These are phyloP conservation scores for Triplophysa bombifrons DNA, from an alignment of 2,797 vertebrate species.

Conservation along the genomic window DNA sequence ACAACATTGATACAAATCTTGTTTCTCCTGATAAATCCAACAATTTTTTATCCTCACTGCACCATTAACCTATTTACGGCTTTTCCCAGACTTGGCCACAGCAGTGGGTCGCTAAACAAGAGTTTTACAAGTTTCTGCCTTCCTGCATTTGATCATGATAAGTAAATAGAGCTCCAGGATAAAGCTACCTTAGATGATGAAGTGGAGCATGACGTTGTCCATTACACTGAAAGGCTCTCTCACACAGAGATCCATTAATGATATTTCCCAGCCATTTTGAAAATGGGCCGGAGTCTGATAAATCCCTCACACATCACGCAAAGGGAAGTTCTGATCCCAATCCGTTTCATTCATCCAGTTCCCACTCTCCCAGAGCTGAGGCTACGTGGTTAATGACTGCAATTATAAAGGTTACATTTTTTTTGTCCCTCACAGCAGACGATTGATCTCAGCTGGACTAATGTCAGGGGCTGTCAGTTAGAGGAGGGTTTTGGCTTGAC, in stretches of 20 bases:
- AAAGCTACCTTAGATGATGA: conserved; percentile 5
- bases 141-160: conserved; percentile 30
- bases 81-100: not conserved
- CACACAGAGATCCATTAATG: conserved; percentile 41
- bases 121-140: not conserved
- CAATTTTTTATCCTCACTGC: not conserved
- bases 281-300: conserved; percentile 18
- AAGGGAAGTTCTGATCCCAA: conserved; percentile 26
- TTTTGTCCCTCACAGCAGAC: conserved; percentile 49
- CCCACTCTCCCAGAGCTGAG: conserved; percentile 43
- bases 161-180: conserved; percentile 9
- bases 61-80: not conserved
- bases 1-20: too few relatives aligned
- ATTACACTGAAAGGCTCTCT: conserved; percentile 48
- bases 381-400: conserved; percentile 56
- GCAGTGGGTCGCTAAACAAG: not conserved
- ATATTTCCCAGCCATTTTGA: conserved; percentile 53
- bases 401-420: conserved; percentile 60
- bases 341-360: conserved; percentile 24
- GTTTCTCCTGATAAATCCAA: too few relatives aligned
- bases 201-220: conserved; percentile 23
- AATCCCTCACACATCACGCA: conserved; percentile 16
- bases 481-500: conserved; percentile 35
- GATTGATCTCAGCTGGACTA: conserved; percentile 56
- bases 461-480: conserved; percentile 55